phyloP scores from a whole-genome alignment of 2,888 invertebrate species.

The Odontomyia ornata region DNA sequence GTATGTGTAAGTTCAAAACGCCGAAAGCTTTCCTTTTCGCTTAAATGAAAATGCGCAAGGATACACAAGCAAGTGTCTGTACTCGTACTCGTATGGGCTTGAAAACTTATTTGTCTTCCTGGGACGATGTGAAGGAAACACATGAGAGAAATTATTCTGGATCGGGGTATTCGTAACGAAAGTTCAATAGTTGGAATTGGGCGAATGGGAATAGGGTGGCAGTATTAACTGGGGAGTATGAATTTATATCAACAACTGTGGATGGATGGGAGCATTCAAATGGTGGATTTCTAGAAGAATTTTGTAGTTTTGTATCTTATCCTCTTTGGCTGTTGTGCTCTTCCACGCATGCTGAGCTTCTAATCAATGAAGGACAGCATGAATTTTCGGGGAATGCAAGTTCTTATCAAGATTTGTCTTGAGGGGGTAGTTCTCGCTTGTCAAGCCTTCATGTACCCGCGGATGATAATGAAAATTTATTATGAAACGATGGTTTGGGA shows the following conservation, averaged over 20 bases:
- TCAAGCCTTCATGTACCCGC: too few relatives aligned
- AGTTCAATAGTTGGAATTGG: too few relatives aligned
- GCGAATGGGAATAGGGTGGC: too few relatives aligned
- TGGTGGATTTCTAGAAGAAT: too few relatives aligned
- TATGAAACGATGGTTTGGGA: too few relatives aligned
- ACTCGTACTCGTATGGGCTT: background rate
- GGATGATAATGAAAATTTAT: too few relatives aligned
- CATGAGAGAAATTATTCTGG: background rate
- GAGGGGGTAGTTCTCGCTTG: too few relatives aligned
- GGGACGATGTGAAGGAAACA: background rate
- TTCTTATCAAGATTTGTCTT: background rate
- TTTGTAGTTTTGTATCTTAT: too few relatives aligned
- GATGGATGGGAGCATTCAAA: too few relatives aligned
- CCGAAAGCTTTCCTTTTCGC: constrained; percentile 8
- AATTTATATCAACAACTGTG: too few relatives aligned
- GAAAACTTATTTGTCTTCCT: constrained; percentile 1
- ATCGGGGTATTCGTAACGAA: background rate
- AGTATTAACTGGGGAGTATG: too few relatives aligned
- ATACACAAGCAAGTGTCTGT: constrained; percentile 27
- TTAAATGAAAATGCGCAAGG: constrained; percentile 35
- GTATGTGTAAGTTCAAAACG: constrained; percentile 24
- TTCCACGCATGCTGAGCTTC: constrained; percentile 21
- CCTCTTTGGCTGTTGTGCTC: background rate
- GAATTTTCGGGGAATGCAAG: background rate
- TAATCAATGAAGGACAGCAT: background rate